These are phyloP conservation scores for Vombatus ursinus DNA, from an alignment of 2,113 vertebrate genomes.

Conservation along the genomic window DNA sequence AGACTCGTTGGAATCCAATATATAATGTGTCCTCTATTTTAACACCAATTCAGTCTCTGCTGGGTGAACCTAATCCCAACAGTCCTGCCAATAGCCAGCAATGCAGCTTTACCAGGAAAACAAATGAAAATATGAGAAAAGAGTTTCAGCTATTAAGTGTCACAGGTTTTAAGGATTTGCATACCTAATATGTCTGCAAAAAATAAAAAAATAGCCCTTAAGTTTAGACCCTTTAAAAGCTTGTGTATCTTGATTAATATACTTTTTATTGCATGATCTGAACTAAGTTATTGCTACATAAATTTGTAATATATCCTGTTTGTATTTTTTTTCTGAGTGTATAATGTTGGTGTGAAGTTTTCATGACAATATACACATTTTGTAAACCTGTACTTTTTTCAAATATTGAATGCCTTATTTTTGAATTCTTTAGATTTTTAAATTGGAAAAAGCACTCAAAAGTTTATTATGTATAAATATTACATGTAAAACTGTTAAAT, in stretches of 20 bases:
- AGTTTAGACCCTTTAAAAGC: conserved; percentile 89
- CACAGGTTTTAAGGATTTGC: conserved; percentile 86
- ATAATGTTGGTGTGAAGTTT: conserved; percentile 93
- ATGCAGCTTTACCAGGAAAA: conserved; percentile 99
- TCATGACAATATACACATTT: conserved; percentile 90
- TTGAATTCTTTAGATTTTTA: conserved; percentile 91
- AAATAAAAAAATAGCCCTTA: conserved; percentile 79
- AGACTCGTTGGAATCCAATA: conserved; percentile 99
- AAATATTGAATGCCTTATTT: conserved; percentile 90
- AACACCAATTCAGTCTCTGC: conserved; percentile 99
- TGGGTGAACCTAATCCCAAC: conserved; percentile 99
- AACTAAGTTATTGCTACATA: conserved; percentile 99
- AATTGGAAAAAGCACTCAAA: conserved; percentile 89
- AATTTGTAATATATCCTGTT: conserved; percentile 97
- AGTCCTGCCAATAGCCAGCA: conserved; percentile 99
- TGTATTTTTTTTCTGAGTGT: conserved; percentile 92
- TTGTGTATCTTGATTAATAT: conserved; percentile 90
- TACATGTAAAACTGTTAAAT: conserved; percentile 90
- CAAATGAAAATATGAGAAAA: conserved; percentile 98
- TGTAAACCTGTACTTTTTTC: conserved; percentile 91
- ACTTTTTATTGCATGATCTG: conserved; percentile 98
- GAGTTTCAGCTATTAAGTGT: conserved; percentile 98
- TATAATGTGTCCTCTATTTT: conserved; percentile 99
- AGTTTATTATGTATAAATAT: conserved; percentile 90
- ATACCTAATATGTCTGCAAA: conserved; percentile 81